These are phyloP conservation scores for Pterostichus madidus DNA, from an alignment of 2,888 invertebrate species.

Conservation along the genomic window DNA sequence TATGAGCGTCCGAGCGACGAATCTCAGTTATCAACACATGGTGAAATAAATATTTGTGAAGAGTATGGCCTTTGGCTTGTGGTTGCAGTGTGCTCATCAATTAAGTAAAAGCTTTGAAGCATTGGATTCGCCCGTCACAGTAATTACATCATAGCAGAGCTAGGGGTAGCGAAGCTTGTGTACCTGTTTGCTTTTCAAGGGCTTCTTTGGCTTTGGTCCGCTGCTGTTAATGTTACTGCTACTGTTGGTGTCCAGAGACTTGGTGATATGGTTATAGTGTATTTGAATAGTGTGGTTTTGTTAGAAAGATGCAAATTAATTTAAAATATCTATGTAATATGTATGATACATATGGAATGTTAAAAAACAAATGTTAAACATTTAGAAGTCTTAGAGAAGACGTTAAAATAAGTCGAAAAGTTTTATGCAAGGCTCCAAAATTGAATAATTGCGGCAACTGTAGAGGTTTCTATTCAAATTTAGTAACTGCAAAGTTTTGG, in stretches of 20 bases:
- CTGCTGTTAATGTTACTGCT: not conserved
- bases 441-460: no score
- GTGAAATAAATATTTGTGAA: slow-evolving; percentile 27
- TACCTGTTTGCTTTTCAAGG: slow-evolving; percentile 21
- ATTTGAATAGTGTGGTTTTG: not conserved
- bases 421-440: no score
- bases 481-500: no score
- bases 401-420: no score
- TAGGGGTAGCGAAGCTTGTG: not conserved
- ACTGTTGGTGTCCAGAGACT: slow-evolving; percentile 1
- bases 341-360: no score
- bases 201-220: slow-evolving; percentile 6
- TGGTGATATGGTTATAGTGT: not conserved
- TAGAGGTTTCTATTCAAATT: no score
- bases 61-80: slow-evolving; percentile 27
- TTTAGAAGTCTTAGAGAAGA: no score
- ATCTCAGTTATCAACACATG: not conserved
- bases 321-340: no score
- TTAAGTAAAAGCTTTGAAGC: slow-evolving; percentile 58
- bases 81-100: slow-evolving; percentile 27
- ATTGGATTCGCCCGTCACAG: slow-evolving; percentile 18
- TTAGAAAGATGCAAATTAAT: not conserved
- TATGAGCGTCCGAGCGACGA: not conserved
- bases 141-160: slow-evolving; percentile 49
- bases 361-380: no score